Base-by-base conservation (phyloP, 2,113 vertebrate genomes). In the Oryzias curvinotus region DNA sequence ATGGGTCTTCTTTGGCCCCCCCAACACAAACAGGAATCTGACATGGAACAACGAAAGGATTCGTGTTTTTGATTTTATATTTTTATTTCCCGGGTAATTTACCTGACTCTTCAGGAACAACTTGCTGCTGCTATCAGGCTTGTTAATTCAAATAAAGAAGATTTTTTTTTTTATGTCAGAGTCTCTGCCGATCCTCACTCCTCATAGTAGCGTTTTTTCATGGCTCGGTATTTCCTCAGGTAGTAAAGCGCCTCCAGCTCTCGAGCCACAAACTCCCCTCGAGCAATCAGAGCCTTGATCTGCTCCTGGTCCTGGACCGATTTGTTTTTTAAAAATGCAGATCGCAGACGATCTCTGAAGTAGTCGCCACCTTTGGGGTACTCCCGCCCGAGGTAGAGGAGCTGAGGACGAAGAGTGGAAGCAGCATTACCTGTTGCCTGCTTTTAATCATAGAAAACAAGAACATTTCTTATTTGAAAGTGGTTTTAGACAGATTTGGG, bases 231-330 rank as follows among this genome's bases (percentile, higher is more conserved):
- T 5, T 83, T 81, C 77, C 72, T 73, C 67, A 81, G 82, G 68
- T 83, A 77, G 69, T 82, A 78, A 0, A 84, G 82, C 1, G 78
- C 81, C 71, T 84, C 84, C 62, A 86, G 75, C 75, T 86, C 84
- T 19, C 51, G 7, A 61, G 1, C 0, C 58, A 86, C 71, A 0
- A 30, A 80, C 65, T 86, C 68, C 1, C 81, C 84, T 7, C 78
- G 71, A 1, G 67, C 53, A n/a, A 84, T 82, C 76, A 83, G n/a
- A 51, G 74, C 57, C 30, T 46, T 19, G 63, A 82, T 80, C 57
- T 56, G 23, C 57, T 65, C 57, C 0, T 76, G 84, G 19, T 86
- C 73, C 55, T 65, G 48, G 12, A 70, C 78, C 0, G 3, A 21
- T 17, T 58, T 65, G 76, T 84, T 86, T 4, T 75, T 58, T 0